phyloP scores from a whole-genome alignment of 1,140 invertebrate species.

The Aporrectodea caliginosa region DNA sequence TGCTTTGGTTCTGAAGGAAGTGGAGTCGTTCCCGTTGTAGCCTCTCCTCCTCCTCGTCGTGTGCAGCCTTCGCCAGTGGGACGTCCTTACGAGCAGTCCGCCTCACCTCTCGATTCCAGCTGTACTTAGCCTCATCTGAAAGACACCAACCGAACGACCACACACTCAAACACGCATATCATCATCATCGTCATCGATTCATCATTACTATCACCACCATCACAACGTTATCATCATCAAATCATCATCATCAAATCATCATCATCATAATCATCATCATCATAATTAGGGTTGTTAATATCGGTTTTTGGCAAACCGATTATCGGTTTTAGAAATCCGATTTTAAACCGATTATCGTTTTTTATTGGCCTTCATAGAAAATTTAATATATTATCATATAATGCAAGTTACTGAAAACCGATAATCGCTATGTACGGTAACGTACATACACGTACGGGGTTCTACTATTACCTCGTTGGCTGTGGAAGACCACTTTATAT shows the following conservation, averaged over 20 bases:
- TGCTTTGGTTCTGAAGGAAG: conserved; percentile 37
- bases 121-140: conserved; percentile 74
- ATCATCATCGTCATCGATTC: neutral
- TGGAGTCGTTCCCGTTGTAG: conserved; percentile 45
- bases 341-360: no score
- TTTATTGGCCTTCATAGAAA: no score
- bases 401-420: no score
- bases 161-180: no score
- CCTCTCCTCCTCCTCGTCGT: conserved; percentile 66
- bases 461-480: no score
- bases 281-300: neutral
- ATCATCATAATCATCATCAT: neutral
- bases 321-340: no score
- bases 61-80: conserved; percentile 75
- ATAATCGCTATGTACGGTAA: no score
- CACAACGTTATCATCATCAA: neutral
- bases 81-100: conserved; percentile 82
- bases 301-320: no score
- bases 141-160: neutral
- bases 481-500: no score
- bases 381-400: no score
- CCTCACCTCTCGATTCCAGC: conserved; percentile 78
- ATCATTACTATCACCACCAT: neutral
- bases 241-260: neutral
- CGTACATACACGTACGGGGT: no score